Conservation (phyloP, 2,888 invertebrate species). For the Drosophila cyrtoloma region DNA sequence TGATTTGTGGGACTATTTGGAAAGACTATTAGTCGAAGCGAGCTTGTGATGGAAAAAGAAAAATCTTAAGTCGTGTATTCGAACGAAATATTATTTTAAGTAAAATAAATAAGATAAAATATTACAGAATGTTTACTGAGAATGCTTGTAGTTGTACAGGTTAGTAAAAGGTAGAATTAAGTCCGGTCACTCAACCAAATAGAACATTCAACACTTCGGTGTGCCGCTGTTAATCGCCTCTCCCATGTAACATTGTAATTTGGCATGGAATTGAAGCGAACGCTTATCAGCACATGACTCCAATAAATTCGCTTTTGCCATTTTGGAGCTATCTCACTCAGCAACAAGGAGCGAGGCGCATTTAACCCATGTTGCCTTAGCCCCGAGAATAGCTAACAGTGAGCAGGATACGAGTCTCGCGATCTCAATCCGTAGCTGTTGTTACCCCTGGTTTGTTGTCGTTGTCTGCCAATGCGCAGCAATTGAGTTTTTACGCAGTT, state of each 20-base stretch:
- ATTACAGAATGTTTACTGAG: neutral
- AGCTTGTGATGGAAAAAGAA: neutral
- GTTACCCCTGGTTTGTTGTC: slow-evolving; percentile 16
- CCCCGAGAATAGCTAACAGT: slow-evolving; percentile 12
- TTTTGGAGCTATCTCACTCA: slow-evolving; percentile 70
- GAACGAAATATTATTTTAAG: neutral
- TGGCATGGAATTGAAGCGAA: slow-evolving; percentile 71
- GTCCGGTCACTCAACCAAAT: neutral
- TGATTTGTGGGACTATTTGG: no score
- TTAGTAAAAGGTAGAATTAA: neutral
- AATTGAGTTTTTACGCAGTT: slow-evolving; percentile 81
- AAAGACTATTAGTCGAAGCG: neutral
- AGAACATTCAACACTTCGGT: slow-evolving; percentile 40
- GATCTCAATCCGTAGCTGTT: slow-evolving; percentile 57
- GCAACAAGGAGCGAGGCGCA: slow-evolving; percentile 41
- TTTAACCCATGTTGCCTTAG: slow-evolving; percentile 62
- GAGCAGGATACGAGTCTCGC: slow-evolving; percentile 7
- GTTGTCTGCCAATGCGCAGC: slow-evolving; percentile 63
- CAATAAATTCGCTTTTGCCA: slow-evolving; percentile 78
- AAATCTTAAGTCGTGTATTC: no score
- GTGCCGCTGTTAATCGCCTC: slow-evolving; percentile 3
- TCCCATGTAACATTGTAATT: slow-evolving; percentile 73
- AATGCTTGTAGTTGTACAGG: no score
- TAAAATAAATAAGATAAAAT: neutral
- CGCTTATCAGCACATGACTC: slow-evolving; percentile 79